Base-by-base conservation (phyloP, 2,797 vertebrate species). In the Sebastes reedi region DNA sequence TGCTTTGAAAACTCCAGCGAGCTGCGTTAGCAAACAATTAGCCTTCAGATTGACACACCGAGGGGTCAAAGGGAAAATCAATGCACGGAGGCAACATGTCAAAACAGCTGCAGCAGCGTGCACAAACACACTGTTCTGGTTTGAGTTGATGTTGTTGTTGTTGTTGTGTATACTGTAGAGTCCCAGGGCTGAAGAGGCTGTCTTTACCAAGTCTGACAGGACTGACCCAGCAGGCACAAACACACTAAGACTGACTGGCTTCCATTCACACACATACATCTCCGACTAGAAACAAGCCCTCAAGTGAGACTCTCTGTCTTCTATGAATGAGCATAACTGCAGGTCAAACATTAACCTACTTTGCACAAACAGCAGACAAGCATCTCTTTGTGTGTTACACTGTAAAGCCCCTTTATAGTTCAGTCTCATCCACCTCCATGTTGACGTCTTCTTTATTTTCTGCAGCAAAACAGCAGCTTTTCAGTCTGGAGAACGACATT, bases 21-120 rank as follows among this genome's bases (percentile, higher is more conserved):
- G 30, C 39, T 1, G 13, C n/a, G 67, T 69, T 58, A 27, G 60
- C 24, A 73, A 73, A 79, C 68, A 76, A 66, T 83, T 75, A 72
- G 22, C 34, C 32, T 62, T 69, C 56, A 69, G 50, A 79, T 16
- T 73, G 67, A 65, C 60, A 36, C 39, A 20, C 74, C 25, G 29
- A 54, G 22, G 42, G 55, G 74, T 69, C 58, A 75, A 76, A 78
- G 12, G 55, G 27, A 75, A 55, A 67, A 80, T 81, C 36, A 68
- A 72, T 73, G 27, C 76, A 80, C 52, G n/a, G 42, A 34, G 54
- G 65, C 20, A 65, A 30, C 20, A 18, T 56, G 60, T 42, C 70
- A 67, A 61, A 80, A n/a, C 68, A 77, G 27, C 68, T 16, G 39
- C 42, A 82, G 68, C 58, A 79, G 56, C n/a, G 50, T 79, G 50